phyloP scores from a whole-genome alignment of 2,888 invertebrate species.

The Gerris lacustris region DNA sequence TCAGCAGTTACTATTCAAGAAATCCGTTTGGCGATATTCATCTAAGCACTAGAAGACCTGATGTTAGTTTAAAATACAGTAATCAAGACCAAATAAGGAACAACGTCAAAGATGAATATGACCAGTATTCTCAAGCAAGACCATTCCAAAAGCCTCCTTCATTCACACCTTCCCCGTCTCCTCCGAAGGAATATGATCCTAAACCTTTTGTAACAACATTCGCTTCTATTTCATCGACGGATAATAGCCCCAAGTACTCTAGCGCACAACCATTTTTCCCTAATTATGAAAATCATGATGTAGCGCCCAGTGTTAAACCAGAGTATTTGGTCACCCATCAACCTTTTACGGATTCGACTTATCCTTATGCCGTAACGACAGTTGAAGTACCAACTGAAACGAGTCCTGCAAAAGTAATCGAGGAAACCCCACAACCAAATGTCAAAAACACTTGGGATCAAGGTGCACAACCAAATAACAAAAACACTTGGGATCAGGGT shows the following conservation, averaged over 20 bases:
- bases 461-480: no score
- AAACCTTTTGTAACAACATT: constrained; percentile 22
- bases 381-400: constrained; percentile 25
- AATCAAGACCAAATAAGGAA: constrained; percentile 20
- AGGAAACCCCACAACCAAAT: constrained; percentile 9
- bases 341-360: constrained; percentile 23
- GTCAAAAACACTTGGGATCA: no score
- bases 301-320: constrained; percentile 15
- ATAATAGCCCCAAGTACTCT: constrained; percentile 21
- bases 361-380: constrained; percentile 27
- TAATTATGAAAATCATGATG: constrained; percentile 14
- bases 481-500: no score
- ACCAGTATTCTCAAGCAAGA: constrained; percentile 29
- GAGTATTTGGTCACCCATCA: constrained; percentile 21
- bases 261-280: constrained; percentile 22
- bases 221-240: constrained; percentile 10
- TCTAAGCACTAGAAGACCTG: constrained; percentile 23
- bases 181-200: constrained; percentile 16
- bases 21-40: constrained; percentile 27
- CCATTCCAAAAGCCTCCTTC: constrained; percentile 28
- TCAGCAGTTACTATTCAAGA: constrained; percentile 21
- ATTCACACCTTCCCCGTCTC: constrained; percentile 15
- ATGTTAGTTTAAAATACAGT: constrained; percentile 20
- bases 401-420: constrained; percentile 11
- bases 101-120: constrained; percentile 27